These are phyloP conservation scores for Tetrao urogallus DNA, from an alignment of 2,113 vertebrate species.

Conservation along the genomic window DNA sequence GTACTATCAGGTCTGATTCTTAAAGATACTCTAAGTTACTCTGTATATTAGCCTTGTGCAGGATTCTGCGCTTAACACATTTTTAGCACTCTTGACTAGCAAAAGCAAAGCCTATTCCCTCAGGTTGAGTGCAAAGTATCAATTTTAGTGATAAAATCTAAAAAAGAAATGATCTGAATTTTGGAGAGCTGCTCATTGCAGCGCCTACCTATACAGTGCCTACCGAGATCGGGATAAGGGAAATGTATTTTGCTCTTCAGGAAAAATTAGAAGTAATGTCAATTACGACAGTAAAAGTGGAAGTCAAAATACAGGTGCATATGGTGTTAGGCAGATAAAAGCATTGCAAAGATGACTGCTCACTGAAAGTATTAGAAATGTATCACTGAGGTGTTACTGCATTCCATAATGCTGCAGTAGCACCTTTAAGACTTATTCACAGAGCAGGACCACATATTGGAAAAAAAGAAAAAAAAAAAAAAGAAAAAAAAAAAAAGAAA, in stretches of 20 bases:
- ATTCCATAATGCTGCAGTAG: neutral
- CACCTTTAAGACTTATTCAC: neutral
- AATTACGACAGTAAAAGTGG: neutral
- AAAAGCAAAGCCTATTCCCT: neutral
- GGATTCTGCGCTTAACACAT: neutral
- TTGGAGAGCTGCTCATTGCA: neutral
- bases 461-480: neutral
- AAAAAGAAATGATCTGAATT: neutral
- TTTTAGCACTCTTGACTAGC: neutral
- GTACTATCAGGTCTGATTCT: neutral
- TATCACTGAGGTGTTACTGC: neutral
- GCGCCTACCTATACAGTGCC: neutral
- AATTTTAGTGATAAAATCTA: neutral
- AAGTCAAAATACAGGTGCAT: constrained; percentile 4
- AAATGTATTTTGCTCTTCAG: constrained; percentile 24
- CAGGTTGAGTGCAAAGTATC: neutral
- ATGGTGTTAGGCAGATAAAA: neutral
- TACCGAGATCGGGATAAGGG: neutral
- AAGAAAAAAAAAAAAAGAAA: neutral
- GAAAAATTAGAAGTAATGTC: neutral
- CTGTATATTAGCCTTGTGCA: neutral
- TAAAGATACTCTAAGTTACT: neutral
- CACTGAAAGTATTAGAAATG: neutral
- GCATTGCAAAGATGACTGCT: neutral
- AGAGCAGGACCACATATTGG: neutral